Conservation (phyloP, 2,888 invertebrate genomes). For the Dexiosoma caninum region DNA sequence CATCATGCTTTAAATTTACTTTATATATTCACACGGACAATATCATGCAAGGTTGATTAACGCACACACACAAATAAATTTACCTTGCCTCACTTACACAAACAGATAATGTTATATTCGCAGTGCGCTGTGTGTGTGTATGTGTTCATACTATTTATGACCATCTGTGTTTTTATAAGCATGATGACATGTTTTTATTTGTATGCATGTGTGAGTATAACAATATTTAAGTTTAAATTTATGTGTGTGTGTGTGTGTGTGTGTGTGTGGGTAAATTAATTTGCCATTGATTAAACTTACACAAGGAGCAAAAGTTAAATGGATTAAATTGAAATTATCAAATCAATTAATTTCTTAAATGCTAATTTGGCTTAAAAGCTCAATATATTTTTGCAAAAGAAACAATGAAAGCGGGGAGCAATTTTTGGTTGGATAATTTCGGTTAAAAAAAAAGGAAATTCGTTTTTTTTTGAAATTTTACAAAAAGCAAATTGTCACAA, state of each 20-base stretch:
- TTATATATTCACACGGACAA: neutral
- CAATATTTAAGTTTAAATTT: slow-evolving; percentile 26
- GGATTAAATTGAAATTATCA: slow-evolving; percentile 20
- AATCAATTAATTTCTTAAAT: slow-evolving; percentile 36
- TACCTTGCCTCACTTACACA: neutral
- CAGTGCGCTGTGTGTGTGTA: too few species aligned
- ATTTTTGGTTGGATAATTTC: too few species aligned
- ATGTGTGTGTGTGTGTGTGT: too few species aligned
- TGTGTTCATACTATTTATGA: too few species aligned
- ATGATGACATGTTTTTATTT: neutral
- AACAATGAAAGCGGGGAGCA: too few species aligned
- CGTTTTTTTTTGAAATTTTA: too few species aligned
- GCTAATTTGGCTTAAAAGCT: neutral
- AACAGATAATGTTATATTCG: neutral
- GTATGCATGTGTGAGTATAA: neutral
- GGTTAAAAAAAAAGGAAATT: too few species aligned
- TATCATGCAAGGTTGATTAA: neutral
- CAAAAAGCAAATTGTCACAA: too few species aligned
- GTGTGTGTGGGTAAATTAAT: slow-evolving; percentile 37
- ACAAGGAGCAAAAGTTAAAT: slow-evolving; percentile 49
- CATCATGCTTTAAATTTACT: slow-evolving; percentile 10
- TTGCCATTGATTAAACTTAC: slow-evolving; percentile 39
- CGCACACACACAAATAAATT: neutral
- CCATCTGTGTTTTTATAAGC: too few species aligned
- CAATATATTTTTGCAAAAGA: neutral